Base-by-base conservation (phyloP, 2,113 vertebrate species). In the Asarcornis scutulata region DNA sequence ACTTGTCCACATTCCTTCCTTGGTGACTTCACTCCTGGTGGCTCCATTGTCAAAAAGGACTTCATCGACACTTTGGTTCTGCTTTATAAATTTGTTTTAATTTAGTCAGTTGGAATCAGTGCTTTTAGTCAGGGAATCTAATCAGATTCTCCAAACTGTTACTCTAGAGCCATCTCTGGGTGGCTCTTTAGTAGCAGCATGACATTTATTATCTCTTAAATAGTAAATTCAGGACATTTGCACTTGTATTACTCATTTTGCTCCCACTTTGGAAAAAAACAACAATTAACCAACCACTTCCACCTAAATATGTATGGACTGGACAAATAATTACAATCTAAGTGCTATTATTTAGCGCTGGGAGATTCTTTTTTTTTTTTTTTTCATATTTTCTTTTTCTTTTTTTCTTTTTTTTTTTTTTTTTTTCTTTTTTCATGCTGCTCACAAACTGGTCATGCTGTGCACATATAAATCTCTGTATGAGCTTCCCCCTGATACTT, bases 81-180 rank as follows among this genome's bases (percentile, higher is more conserved):
- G 58, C 38, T 75, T 95, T 76, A 74, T 91, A 73, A 83, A 89
- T 91, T 83, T 85, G 21, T 40, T 82, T 76, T 44, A 17, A 80
- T 83, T 53, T 29, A 38, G 52, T 75, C 68, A 34, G 26, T 40
- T 83, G 81, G 74, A 84, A 89, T 84, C 52, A 25, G 38, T 73
- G 69, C 13, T 63, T 91, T 78, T 42, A 83, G 13, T 17, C 0
- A 2, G 14, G 17, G 66, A 87, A 21, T 53, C 74, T 72, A 60
- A 50, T 44, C 40, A 85, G 62, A 46, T 79, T 83, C 68, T 93
- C 44, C 71, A 72, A 66, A 48, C 34, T 79, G 89, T 86, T 93
- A n/a, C 84, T 84, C 79, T 68, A 91, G 93, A 94, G 86, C 71
- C 86, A 91, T 89, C 84, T 93, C 84, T 95, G 89, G 78, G 74